Conservation (phyloP, 1,140 invertebrate genomes). For the Andrena cerasifolii region DNA sequence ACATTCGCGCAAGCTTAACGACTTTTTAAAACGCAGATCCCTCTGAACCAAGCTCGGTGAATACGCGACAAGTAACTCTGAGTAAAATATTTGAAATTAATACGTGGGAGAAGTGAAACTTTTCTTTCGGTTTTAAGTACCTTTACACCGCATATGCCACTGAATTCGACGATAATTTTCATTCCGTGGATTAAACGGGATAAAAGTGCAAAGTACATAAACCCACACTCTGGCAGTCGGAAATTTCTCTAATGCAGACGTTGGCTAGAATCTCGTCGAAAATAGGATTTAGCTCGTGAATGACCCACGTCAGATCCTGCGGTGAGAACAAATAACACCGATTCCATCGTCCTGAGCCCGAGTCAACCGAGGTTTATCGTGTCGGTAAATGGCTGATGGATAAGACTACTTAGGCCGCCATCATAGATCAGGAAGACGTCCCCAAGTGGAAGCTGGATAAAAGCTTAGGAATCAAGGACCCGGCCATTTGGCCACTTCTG, state of each 20-base stretch:
- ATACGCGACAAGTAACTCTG: too few relatives aligned
- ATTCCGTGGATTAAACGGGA: too few relatives aligned
- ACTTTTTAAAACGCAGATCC: too few relatives aligned
- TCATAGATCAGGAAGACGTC: constrained; percentile 65
- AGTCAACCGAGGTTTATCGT: constrained; percentile 63
- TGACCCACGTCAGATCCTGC: constrained; percentile 31
- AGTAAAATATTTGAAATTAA: too few relatives aligned
- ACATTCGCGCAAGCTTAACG: too few relatives aligned
- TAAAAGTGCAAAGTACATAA: background rate
- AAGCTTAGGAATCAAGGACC: constrained; percentile 53
- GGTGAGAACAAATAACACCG: constrained; percentile 65
- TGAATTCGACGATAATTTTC: too few relatives aligned
- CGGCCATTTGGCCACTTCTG: constrained; percentile 32
- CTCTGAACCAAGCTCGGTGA: too few relatives aligned
- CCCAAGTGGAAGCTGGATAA: constrained; percentile 60
- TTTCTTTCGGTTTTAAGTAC: too few relatives aligned
- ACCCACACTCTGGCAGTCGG: background rate
- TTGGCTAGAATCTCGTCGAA: background rate
- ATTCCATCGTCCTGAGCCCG: constrained; percentile 43
- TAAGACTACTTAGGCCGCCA: constrained; percentile 60
- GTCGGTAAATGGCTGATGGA: constrained; percentile 67
- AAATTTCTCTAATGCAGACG: background rate
- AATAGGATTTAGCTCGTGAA: constrained; percentile 30
- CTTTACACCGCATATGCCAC: too few relatives aligned
- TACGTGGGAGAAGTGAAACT: too few relatives aligned